A percentile compares a stretch with the other conserved stretches of the same genome.
These are phyloP conservation scores for Callopanchax toddi DNA, from an alignment of 2,113 vertebrate genomes.

Conservation along the genomic window DNA sequence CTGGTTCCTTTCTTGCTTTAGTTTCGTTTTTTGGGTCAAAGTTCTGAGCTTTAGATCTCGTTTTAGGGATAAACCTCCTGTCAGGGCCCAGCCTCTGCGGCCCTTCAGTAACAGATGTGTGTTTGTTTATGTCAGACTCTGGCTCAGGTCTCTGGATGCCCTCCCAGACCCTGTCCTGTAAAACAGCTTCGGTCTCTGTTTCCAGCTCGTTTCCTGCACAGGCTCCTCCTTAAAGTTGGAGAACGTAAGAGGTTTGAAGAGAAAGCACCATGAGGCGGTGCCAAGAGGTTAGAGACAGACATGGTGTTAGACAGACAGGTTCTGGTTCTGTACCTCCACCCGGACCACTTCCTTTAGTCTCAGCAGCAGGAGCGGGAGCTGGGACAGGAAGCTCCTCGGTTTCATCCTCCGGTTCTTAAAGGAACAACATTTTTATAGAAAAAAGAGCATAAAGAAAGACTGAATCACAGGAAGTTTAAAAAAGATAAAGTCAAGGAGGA, in stretches of 20 bases:
- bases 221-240: slow-evolving; percentile 20
- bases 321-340: slow-evolving; percentile 58
- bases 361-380: background rate
- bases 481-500: background rate
- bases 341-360: slow-evolving; percentile 20
- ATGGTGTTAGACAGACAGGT: slow-evolving; percentile 42
- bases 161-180: slow-evolving; percentile 1
- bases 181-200: slow-evolving; percentile 7
- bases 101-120: slow-evolving; percentile 68
- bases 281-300: slow-evolving; percentile 69
- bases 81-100: slow-evolving; percentile 8
- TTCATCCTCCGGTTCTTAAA: slow-evolving; percentile 53
- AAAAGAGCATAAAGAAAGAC: background rate
- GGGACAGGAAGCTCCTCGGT: slow-evolving; percentile 11
- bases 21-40: background rate
- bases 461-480: background rate
- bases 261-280: slow-evolving; percentile 56
- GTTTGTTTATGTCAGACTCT: too few relatives aligned
- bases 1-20: background rate
- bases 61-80: background rate
- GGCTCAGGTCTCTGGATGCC: background rate
- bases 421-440: slow-evolving; percentile 32
- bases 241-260: slow-evolving; percentile 41
- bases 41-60: background rate
- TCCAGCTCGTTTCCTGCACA: slow-evolving; percentile 4